A percentile compares a stretch with the other conserved stretches of the same genome.
Evolutionary conservation across 2,888 invertebrate species (phyloP).

Genomic region (Himalopsyche kuldschensis): DNA sequence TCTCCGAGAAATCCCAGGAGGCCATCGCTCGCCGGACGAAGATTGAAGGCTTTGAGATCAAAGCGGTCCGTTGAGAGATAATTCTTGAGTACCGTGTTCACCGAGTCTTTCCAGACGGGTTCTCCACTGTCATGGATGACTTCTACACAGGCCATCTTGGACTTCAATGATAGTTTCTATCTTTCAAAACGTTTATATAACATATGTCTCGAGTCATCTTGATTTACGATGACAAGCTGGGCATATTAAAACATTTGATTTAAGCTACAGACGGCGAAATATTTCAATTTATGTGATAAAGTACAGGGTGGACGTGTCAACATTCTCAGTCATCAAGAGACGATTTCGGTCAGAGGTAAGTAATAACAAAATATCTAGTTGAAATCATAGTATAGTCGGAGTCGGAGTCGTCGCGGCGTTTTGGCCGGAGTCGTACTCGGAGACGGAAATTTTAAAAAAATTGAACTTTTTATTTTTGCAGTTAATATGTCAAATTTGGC

Average conservation of each 20-base stretch:
- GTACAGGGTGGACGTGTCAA: background rate
- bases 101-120: background rate
- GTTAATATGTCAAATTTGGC: no score
- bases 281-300: background rate
- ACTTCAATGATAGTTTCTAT: background rate
- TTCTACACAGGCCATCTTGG: background rate
- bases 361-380: background rate
- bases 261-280: background rate
- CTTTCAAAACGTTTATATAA: background rate
- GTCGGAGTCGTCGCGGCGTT: no score
- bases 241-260: background rate
- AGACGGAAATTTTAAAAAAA: no score
- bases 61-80: constrained; percentile 13
- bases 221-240: background rate
- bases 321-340: background rate
- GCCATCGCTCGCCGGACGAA: constrained; percentile 13
- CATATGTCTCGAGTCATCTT: background rate
- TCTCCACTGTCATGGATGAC: background rate
- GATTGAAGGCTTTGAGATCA: constrained; percentile 13
- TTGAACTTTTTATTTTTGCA: no score
- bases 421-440: no score
- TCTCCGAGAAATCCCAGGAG: constrained; percentile 34
- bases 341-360: background rate
- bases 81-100: constrained; percentile 6
- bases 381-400: no score